Conservation (phyloP, 2,113 vertebrate genomes). For the Carettochelys insculpta region DNA sequence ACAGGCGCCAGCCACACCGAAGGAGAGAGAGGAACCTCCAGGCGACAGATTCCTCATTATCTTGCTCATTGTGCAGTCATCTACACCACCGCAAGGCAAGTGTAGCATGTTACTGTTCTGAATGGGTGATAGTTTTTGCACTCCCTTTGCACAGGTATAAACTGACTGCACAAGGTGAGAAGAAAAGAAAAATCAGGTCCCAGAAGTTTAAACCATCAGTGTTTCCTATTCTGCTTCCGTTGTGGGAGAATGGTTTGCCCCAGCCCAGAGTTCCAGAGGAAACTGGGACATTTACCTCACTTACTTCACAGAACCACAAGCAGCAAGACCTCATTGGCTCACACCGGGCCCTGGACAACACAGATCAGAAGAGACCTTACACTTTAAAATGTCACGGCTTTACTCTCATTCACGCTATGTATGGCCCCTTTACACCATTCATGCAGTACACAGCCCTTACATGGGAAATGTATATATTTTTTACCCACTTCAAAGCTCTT, state of each 20-base stretch:
- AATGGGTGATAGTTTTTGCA: neutral
- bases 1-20: rapidly evolving
- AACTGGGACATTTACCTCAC: neutral
- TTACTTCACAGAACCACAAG: neutral
- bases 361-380: neutral
- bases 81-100: neutral
- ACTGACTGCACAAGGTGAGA: neutral
- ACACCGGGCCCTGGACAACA: neutral
- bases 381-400: neutral
- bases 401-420: neutral
- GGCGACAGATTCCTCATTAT: neutral
- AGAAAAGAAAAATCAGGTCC: neutral
- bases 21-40: neutral
- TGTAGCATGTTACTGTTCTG: neutral
- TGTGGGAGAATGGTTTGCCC: neutral
- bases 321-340: neutral
- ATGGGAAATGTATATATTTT: neutral
- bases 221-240: neutral
- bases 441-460: neutral
- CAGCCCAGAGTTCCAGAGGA: neutral
- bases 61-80: neutral
- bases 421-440: neutral
- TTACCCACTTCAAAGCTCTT: neutral
- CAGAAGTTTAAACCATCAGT: neutral
- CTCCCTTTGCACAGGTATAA: neutral